Evolutionary conservation across 2,888 invertebrate species (phyloP), one percentile per base, ranked within the genome.

Genomic region (Galeopsomyia nigrocyanea): DNA sequence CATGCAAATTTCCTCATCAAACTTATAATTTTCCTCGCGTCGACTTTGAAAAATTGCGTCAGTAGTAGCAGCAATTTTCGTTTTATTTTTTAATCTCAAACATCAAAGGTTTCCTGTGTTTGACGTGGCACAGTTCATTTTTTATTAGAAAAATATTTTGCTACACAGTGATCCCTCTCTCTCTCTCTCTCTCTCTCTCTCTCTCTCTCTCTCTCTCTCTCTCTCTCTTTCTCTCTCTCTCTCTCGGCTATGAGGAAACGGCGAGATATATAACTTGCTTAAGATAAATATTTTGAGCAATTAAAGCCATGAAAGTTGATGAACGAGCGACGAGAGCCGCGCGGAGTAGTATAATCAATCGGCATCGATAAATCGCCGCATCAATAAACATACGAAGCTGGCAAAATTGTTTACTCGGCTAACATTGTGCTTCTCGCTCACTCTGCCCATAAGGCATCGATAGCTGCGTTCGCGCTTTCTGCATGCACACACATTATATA

Each of bases 391-490:
- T n/a, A 17, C 22, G 26, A 61, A 53, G 46, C 63, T 39, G 53
- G 50, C 39, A 26, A 69, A 69, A 62, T 62, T 63, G 70, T 64
- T 70, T 58, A 26, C 57, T 64, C 57, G 61, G 26, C 64, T 64
- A 64, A 70, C 58, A 63, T 50, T 63, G 58, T 58, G 39, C n/a
- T 46, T 46, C 16, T 53, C 14, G 46, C 26, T 49, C 5, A 5
- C 49, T 47, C 49, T 13, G 13, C 46, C 14, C 39, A 39, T 7
- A n/a, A 39, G 39, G 39, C 39, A 13, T 31, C 46, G 47, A 22
- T 17, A 46, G 39, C 22, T 17, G 5, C 26, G 21, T 22, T 53
- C 19, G 21, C 26, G 46, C 39, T 22, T 46, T 47, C 7, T 39
- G 16, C 22, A 39, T 39, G 7, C 7, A 39, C 7, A 39, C n/a